Conservation (phyloP, 2,113 vertebrate species). For the Elephas maximus region DNA sequence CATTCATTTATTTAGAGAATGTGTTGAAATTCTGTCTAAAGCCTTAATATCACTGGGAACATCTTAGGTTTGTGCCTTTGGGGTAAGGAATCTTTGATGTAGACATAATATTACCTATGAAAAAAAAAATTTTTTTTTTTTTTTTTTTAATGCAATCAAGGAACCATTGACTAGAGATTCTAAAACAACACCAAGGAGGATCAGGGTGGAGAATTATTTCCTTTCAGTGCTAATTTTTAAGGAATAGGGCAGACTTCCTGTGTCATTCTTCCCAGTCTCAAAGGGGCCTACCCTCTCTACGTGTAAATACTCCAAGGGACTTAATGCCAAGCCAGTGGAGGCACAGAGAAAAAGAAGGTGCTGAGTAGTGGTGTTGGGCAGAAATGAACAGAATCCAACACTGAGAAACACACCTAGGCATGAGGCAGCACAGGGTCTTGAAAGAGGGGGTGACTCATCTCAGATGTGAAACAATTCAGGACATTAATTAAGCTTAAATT, state of each 20-base stretch:
- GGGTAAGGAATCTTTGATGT: neutral
- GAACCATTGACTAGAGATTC: neutral
- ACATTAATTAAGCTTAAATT: slow-evolving; percentile 63
- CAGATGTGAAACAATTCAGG: neutral
- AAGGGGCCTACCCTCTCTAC: neutral
- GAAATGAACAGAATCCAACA: neutral
- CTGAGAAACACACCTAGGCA: neutral
- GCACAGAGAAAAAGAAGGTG: neutral
- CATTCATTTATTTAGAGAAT: neutral
- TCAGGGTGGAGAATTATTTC: neutral
- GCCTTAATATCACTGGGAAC: neutral
- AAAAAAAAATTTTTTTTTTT: no score
- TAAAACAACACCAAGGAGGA: neutral
- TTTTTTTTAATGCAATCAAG: neutral
- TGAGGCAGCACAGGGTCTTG: neutral
- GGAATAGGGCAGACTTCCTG: neutral
- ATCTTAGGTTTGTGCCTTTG: neutral
- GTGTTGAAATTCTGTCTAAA: slow-evolving; percentile 54
- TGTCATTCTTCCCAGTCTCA: neutral
- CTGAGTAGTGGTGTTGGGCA: neutral
- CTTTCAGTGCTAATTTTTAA: slow-evolving; percentile 42
- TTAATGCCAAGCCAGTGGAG: neutral
- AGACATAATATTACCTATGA: neutral
- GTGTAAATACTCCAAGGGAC: neutral
- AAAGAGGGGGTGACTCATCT: slow-evolving; percentile 49